phyloP scores from a whole-genome alignment of 2,888 invertebrate species.

The Metallyticus violacea region DNA sequence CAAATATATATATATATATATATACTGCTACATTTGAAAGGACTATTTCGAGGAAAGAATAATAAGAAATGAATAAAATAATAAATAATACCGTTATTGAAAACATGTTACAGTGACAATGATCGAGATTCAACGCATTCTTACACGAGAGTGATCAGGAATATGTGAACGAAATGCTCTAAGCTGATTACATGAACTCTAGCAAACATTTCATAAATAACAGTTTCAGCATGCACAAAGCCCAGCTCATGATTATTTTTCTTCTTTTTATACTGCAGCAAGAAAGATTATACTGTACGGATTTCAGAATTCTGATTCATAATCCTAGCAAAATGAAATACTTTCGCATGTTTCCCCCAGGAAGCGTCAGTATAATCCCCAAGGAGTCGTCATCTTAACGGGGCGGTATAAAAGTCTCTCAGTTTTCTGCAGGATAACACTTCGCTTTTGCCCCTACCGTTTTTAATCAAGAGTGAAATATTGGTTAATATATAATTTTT shows the following conservation, averaged over 20 bases:
- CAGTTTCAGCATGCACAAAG: too few species aligned
- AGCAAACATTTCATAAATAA: too few species aligned
- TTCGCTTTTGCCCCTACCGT: background rate
- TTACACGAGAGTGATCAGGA: too few species aligned
- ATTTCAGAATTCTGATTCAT: background rate
- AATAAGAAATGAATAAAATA: too few species aligned
- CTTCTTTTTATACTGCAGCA: background rate
- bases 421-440: background rate
- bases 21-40: too few species aligned
- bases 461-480: conserved; percentile 6
- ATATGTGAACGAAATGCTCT: too few species aligned
- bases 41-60: too few species aligned
- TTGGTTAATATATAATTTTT: background rate
- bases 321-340: background rate
- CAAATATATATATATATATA: too few species aligned
- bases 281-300: background rate
- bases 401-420: background rate
- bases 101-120: too few species aligned
- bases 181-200: too few species aligned
- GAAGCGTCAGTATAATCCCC: background rate
- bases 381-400: background rate
- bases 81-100: too few species aligned
- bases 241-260: background rate
- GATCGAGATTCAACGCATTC: too few species aligned
- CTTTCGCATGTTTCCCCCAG: background rate